Evolutionary conservation across 1,140 invertebrate species (phyloP).

Genomic region (Drosophila orosa): DNA sequence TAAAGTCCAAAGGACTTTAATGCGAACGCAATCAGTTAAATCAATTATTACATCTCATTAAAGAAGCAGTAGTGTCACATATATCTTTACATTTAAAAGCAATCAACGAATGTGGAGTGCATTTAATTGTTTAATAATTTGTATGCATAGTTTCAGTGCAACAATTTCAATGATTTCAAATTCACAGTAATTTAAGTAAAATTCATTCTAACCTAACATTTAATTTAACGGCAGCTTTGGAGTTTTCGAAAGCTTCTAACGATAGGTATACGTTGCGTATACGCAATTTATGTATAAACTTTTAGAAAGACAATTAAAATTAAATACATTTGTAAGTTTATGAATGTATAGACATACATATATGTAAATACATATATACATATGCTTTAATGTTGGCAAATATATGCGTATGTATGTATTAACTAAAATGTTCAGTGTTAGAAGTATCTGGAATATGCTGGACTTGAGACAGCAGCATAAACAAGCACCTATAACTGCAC

Average conservation of each 20-base stretch:
- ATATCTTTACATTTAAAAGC: not conserved
- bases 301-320: not conserved
- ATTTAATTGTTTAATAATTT: not conserved
- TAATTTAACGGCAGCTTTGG: not conserved
- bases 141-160: conserved; percentile 6
- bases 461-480: conserved; percentile 4
- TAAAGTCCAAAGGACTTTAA: no score
- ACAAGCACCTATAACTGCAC: conserved; percentile 12
- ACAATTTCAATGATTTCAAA: no score
- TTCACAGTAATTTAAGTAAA: no score
- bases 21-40: no score
- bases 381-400: not conserved
- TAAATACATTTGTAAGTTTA: not conserved
- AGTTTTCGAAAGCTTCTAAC: no score
- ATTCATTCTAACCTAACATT: no score
- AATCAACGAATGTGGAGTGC: not conserved
- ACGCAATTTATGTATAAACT: no score
- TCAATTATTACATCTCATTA: no score
- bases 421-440: no score
- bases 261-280: no score
- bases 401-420: not conserved
- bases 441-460: not conserved
- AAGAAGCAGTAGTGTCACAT: no score
- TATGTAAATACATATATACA: not conserved
- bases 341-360: no score